Evolutionary conservation across 2,888 invertebrate genomes (phyloP).

Genomic region (Salticus scenicus): DNA sequence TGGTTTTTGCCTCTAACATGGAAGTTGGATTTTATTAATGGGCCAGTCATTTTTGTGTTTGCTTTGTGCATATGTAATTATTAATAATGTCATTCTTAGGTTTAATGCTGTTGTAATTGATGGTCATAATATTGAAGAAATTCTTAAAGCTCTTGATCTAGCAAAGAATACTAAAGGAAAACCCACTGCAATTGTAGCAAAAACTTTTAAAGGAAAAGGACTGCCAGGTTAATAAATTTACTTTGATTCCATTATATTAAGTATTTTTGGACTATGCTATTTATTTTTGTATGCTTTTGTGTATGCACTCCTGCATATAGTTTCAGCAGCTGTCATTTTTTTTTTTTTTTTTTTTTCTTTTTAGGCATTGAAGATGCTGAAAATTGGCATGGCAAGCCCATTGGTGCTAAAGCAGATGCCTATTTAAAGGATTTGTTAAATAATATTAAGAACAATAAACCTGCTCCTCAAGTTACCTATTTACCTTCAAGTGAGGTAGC

Average conservation of each 20-base stretch:
- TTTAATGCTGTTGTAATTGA: slow-evolving; percentile 92
- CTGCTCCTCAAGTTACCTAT: slow-evolving; percentile 80
- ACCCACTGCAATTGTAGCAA: slow-evolving; percentile 95
- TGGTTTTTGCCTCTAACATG: too few relatives aligned
- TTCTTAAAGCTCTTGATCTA: slow-evolving; percentile 91
- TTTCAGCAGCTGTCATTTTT: too few relatives aligned
- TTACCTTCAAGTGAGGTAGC: slow-evolving; percentile 82
- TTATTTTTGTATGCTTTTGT: too few relatives aligned
- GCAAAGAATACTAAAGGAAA: slow-evolving; percentile 83
- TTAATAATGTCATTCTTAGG: too few relatives aligned
- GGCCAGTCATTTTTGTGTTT: too few relatives aligned
- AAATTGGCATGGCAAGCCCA: slow-evolving; percentile 98
- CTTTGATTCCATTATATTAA: too few relatives aligned
- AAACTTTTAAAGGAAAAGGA: slow-evolving; percentile 94
- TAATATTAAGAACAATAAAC: slow-evolving; percentile 82
- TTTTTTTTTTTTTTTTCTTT: too few relatives aligned
- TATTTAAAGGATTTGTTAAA: slow-evolving; percentile 78
- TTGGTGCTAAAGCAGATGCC: slow-evolving; percentile 87
- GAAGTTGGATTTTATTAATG: too few relatives aligned
- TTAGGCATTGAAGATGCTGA: slow-evolving; percentile 92
- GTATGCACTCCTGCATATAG: too few relatives aligned
- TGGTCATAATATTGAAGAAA: slow-evolving; percentile 94
- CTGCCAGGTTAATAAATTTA: slow-evolving; percentile 74
- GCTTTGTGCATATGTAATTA: too few relatives aligned
- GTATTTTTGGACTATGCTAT: too few relatives aligned